These are phyloP conservation scores for Cheilosia variabilis DNA, from an alignment of 2,888 invertebrate genomes.

Conservation along the genomic window DNA sequence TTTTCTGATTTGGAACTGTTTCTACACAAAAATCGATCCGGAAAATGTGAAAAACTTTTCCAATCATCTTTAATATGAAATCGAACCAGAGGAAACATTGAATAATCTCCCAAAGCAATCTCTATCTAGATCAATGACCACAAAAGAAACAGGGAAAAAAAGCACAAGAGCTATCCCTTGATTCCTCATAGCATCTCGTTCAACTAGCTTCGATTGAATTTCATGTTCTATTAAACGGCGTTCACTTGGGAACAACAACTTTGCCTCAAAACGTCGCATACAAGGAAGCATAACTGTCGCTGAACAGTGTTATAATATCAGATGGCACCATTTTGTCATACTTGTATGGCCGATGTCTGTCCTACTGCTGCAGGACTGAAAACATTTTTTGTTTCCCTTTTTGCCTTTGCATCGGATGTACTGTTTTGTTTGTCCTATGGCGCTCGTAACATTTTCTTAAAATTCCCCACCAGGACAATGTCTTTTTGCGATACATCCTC, in stretches of 20 bases:
- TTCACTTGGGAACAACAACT: constrained; percentile 64
- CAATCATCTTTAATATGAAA: constrained; percentile 39
- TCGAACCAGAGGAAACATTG: constrained; percentile 8
- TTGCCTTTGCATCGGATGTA: constrained; percentile 2
- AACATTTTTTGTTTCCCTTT: constrained; percentile 14
- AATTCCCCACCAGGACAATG: constrained; percentile 23
- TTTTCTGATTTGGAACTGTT: neutral
- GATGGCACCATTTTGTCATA: constrained; percentile 69
- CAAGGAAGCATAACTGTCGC: constrained; percentile 35
- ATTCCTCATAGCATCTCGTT: constrained; percentile 37
- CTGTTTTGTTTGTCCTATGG: constrained; percentile 26
- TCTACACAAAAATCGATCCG: constrained; percentile 10
- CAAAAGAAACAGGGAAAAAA: constrained; percentile 29
- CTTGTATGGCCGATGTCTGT: constrained; percentile 60
- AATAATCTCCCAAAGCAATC: constrained; percentile 39
- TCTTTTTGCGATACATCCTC: constrained; percentile 6
- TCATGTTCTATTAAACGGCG: constrained; percentile 62
- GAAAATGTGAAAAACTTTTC: constrained; percentile 49
- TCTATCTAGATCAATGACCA: constrained; percentile 31
- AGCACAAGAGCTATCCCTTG: constrained; percentile 8
- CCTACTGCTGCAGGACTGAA: constrained; percentile 58
- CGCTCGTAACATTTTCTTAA: constrained; percentile 37
- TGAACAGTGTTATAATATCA: constrained; percentile 60
- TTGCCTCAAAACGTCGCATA: constrained; percentile 40
- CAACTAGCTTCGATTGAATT: constrained; percentile 66